A percentile compares a stretch with the other conserved stretches of the same genome.
Evolutionary conservation across 2,888 invertebrate genomes (phyloP).

Genomic region (Caenorhabditis auriculariae): DNA sequence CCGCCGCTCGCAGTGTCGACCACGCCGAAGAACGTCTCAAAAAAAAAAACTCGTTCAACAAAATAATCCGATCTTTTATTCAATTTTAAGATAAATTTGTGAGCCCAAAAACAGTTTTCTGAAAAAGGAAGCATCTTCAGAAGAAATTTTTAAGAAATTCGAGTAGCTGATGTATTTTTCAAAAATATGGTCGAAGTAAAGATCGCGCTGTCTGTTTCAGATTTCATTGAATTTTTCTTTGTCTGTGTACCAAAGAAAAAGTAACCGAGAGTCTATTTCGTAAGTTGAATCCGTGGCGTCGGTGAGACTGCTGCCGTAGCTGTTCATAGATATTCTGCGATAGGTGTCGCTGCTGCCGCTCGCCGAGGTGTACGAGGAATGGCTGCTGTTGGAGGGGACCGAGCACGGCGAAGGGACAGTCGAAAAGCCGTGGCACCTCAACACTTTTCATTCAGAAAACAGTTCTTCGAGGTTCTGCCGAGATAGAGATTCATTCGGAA

Average conservation of each 20-base stretch:
- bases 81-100: neutral
- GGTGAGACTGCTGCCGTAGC: slow-evolving; percentile 47
- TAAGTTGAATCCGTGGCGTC: slow-evolving; percentile 47
- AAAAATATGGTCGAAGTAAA: too few relatives aligned
- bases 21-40: slow-evolving; percentile 45
- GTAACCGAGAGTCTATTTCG: slow-evolving; percentile 44
- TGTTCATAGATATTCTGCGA: slow-evolving; percentile 48
- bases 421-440: slow-evolving; percentile 45
- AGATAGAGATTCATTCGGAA: neutral
- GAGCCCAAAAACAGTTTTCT: neutral
- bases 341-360: slow-evolving; percentile 42
- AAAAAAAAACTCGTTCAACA: too few relatives aligned
- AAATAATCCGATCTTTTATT: too few relatives aligned
- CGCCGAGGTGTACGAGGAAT: slow-evolving; percentile 45
- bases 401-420: slow-evolving; percentile 47
- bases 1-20: slow-evolving; percentile 48
- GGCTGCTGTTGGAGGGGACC: slow-evolving; percentile 47
- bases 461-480: too few relatives aligned
- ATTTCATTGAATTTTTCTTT: too few relatives aligned
- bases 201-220: too few relatives aligned
- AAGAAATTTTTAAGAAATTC: neutral
- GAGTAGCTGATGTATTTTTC: neutral
- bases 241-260: too few relatives aligned
- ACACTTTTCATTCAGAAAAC: too few relatives aligned
- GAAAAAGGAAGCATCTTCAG: neutral